A percentile compares a stretch with the other conserved stretches of the same genome.
Evolutionary conservation across 2,888 invertebrate genomes (phyloP).

Genomic region (Melipona beecheii): DNA sequence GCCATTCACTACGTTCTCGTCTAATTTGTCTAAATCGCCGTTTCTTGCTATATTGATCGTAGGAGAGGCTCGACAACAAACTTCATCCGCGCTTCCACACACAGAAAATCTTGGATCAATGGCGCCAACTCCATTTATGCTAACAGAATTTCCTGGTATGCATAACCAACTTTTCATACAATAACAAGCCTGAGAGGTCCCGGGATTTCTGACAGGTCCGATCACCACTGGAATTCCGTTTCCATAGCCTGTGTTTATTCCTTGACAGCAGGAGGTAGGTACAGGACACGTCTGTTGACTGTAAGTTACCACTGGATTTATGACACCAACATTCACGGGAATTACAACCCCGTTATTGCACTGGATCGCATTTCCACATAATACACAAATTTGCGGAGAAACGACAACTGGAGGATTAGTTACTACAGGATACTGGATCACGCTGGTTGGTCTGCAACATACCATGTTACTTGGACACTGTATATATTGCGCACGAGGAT

Average conservation of each 20-base stretch:
- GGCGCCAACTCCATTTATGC: constrained; percentile 71
- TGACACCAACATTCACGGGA: constrained; percentile 64
- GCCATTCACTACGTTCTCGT: constrained; percentile 39
- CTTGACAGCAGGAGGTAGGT: constrained; percentile 31
- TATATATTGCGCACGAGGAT: constrained; percentile 68
- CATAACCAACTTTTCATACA: constrained; percentile 77
- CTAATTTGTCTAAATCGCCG: neutral
- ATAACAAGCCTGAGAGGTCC: constrained; percentile 76
- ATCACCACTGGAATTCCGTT: constrained; percentile 25
- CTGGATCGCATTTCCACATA: constrained; percentile 67
- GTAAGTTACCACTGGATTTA: constrained; percentile 72
- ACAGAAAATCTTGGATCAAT: constrained; percentile 79
- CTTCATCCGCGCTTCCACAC: constrained; percentile 78
- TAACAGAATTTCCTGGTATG: constrained; percentile 69
- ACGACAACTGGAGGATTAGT: constrained; percentile 16
- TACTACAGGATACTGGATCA: constrained; percentile 21
- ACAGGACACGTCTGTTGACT: constrained; percentile 23
- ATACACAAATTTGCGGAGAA: constrained; percentile 44
- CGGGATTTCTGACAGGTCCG: constrained; percentile 66
- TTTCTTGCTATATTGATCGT: constrained; percentile 7
- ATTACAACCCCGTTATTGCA: constrained; percentile 63
- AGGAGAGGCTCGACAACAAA: constrained; percentile 74
- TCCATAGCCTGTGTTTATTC: constrained; percentile 7
- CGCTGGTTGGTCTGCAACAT: constrained; percentile 71
- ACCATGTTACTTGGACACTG: constrained; percentile 69